phyloP scores from a whole-genome alignment of 92 coral and sea anemone species.

The Meandrina meandrites region DNA sequence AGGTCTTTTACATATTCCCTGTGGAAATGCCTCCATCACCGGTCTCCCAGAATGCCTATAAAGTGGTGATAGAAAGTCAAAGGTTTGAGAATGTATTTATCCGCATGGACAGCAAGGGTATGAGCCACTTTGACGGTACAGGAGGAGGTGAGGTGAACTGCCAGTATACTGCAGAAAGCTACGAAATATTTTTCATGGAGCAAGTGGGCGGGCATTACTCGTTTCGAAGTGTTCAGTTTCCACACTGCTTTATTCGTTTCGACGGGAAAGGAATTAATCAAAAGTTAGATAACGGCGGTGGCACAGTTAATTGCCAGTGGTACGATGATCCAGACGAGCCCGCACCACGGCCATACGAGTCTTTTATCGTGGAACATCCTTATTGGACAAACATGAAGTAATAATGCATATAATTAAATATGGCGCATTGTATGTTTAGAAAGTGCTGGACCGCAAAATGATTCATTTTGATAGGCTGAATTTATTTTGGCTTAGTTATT shows the following conservation, averaged over 20 bases:
- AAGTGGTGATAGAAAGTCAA: constrained; percentile 37
- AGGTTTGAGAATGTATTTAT: constrained; percentile 17
- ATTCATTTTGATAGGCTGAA: too few relatives aligned
- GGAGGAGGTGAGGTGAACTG: constrained; percentile 42
- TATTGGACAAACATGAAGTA: too few relatives aligned
- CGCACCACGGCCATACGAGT: neutral
- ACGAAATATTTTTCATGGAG: neutral
- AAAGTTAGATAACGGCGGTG: neutral
- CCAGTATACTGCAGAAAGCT: constrained; percentile 2
- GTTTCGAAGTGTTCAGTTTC: constrained; percentile 38
- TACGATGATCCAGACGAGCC: neutral
- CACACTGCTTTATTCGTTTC: constrained; percentile 41
- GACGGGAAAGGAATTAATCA: constrained; percentile 32
- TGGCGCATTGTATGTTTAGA: too few relatives aligned
- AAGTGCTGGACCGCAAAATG: too few relatives aligned
- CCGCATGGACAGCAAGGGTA: constrained; percentile 26
- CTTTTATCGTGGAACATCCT: neutral
- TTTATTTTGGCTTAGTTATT: too few relatives aligned
- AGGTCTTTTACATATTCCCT: constrained; percentile 30
- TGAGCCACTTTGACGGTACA: neutral
- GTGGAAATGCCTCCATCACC: constrained; percentile 35
- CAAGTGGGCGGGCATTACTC: neutral
- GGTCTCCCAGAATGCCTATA: neutral
- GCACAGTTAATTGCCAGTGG: constrained; percentile 49
- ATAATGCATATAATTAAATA: too few relatives aligned